phyloP scores from a whole-genome alignment of 1,140 invertebrate species.

The Tetramorium parvispinum region DNA sequence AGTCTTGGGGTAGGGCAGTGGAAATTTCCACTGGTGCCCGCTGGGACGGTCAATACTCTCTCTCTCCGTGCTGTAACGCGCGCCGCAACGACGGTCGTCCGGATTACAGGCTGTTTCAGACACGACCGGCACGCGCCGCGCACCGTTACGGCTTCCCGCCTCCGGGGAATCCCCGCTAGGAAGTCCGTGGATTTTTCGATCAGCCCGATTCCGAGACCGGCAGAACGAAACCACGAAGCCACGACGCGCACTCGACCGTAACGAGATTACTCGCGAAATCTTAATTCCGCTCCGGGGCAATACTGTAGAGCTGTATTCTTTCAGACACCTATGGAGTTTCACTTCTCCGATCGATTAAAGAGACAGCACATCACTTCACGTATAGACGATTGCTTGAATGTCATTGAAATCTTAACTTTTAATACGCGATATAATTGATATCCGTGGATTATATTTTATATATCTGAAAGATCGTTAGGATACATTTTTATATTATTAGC shows the following conservation, averaged over 20 bases:
- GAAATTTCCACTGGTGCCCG: constrained; percentile 83
- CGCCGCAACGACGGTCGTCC: constrained; percentile 61
- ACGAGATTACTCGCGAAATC: background rate
- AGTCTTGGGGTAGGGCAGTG: constrained; percentile 83
- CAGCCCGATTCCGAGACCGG: background rate
- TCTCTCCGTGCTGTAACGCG: constrained; percentile 77
- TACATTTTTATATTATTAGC: background rate
- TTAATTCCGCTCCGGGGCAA: background rate
- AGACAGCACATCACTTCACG: background rate
- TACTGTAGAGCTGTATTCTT: background rate
- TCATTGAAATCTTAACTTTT: background rate
- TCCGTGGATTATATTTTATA: background rate
- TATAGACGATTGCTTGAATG: background rate
- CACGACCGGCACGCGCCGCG: constrained; percentile 9
- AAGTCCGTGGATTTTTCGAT: constrained; percentile 14
- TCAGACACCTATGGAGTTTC: background rate
- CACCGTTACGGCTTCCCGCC: constrained; percentile 46
- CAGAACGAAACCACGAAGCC: background rate
- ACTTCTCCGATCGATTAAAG: background rate
- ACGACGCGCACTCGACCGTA: background rate
- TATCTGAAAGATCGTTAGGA: background rate
- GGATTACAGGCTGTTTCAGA: constrained; percentile 70
- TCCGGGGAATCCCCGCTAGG: constrained; percentile 3
- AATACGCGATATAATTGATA: background rate
- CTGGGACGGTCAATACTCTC: constrained; percentile 85